These are phyloP conservation scores for Aspiorhynchus laticeps DNA, from an alignment of 2,113 vertebrate genomes.

Conservation along the genomic window DNA sequence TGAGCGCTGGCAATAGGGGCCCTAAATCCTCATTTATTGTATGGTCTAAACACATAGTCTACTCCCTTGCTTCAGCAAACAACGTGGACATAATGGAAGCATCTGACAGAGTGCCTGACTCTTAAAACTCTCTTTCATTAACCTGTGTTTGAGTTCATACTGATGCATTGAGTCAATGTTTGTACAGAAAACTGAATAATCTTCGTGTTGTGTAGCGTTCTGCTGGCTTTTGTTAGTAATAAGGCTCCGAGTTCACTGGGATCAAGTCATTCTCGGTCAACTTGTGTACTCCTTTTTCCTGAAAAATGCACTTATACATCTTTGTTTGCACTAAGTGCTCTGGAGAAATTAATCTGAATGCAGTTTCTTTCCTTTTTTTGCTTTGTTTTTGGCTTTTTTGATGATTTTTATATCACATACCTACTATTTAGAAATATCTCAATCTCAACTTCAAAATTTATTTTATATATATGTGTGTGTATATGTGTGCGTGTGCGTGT, in stretches of 20 bases:
- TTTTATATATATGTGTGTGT: too few relatives aligned
- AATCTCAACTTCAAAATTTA: too few relatives aligned
- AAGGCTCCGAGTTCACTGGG: conserved; percentile 35
- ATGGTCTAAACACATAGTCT: conserved; percentile 31
- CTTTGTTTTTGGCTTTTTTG: neutral
- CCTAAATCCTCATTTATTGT: conserved; percentile 71
- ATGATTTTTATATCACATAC: too few relatives aligned
- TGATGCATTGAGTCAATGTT: conserved; percentile 57
- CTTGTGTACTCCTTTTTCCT: conserved; percentile 26
- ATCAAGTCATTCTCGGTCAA: conserved; percentile 12
- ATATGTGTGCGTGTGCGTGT: too few relatives aligned
- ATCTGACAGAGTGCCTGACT: conserved; percentile 29
- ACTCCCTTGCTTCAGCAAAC: conserved; percentile 52
- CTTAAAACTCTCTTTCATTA: conserved; percentile 52
- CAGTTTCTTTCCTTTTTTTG: neutral
- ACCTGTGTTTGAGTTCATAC: conserved; percentile 46
- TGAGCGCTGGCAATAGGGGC: conserved; percentile 64
- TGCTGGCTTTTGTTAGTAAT: conserved; percentile 54
- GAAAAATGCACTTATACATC: conserved; percentile 23
- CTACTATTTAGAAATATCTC: too few relatives aligned
- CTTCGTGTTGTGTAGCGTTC: conserved; percentile 35
- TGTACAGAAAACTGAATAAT: conserved; percentile 55
- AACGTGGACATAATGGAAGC: conserved; percentile 36
- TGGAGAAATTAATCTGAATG: neutral
- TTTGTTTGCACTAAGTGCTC: neutral